Evolutionary conservation across 2,797 vertebrate genomes (phyloP), one percentile per base, ranked within the genome.

Genomic region (Poecilia picta): DNA sequence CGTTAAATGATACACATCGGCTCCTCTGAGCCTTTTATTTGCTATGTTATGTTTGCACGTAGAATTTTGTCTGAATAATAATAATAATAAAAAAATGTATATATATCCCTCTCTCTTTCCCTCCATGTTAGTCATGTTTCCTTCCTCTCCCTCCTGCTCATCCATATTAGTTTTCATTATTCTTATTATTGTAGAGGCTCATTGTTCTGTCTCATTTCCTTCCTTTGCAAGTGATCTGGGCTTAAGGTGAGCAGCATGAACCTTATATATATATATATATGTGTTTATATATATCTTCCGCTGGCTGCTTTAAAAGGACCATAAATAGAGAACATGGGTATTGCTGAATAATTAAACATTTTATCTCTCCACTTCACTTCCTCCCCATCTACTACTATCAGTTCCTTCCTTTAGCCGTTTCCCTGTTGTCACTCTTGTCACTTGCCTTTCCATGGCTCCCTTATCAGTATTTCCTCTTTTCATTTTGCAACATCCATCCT

Each of bases 251-350:
- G 83, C 79, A 72, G 80, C 75, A 70, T 36, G 45, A 78, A 74
- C 72, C 78, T 85, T n/a, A 81, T 84, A 77, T 53, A 76, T 83
- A 74, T 72, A 18, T 49, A 12, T 53, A 77, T 83, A 76, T 72
- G 77, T 81, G n/a, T n/a, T n/a, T n/a, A 86, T 90, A 89, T 92
- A 86, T 92, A 88, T 83, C 85, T 89, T 87, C 82, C 36, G 25
- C 87, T 85, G 89, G 85, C 87, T 82, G 85, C 88, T 91, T 86
- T 91, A 89, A 93, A 93, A 91, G 91, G 85, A 73, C 94, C 92
- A 92, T 93, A 94, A 94, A 95, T 94, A 94, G 91, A 91, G 92
- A 93, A 93, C 93, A 94, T 43, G 88, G 90, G 83, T 93, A 89
- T 84, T 92, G 87, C 85, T 95, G 89, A 95, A 95, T 95, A 94